These are phyloP conservation scores for Polypedilum vanderplanki DNA, from an alignment of 1,140 invertebrate genomes.

Conservation along the genomic window DNA sequence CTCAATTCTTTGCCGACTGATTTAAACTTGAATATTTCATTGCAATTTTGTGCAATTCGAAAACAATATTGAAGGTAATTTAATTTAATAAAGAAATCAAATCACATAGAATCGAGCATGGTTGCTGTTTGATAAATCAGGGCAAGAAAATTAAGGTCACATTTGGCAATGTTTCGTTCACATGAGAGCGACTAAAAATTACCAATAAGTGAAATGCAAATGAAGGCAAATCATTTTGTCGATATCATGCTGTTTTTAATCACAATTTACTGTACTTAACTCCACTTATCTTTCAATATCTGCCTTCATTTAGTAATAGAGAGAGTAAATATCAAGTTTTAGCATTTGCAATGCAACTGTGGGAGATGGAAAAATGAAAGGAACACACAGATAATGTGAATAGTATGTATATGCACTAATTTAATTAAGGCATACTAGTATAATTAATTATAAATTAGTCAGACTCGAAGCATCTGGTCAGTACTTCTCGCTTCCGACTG, in stretches of 20 bases:
- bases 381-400: not conserved
- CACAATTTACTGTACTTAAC: constrained; percentile 1
- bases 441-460: constrained; percentile 1
- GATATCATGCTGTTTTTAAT: constrained; percentile 5
- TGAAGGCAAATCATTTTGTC: constrained; percentile 4
- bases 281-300: not conserved
- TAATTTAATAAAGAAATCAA: constrained; percentile 20
- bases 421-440: not conserved
- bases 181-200: not conserved
- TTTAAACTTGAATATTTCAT: constrained; percentile 2
- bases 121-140: not conserved
- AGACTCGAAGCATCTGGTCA: not conserved
- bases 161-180: no score
- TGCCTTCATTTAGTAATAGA: not conserved
- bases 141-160: not conserved
- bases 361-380: constrained; percentile 1
- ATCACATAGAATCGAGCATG: not conserved
- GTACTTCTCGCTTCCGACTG: not conserved
- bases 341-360: not conserved
- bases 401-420: no score
- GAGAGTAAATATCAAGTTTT: constrained; percentile 1
- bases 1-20: not conserved
- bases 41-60: constrained; percentile 1
- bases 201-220: constrained; percentile 12
- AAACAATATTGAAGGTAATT: constrained; percentile 1